Evolutionary conservation across 23 tunicate species (phyloP), one percentile per base, ranked within the genome.

Genomic region (Trididemnum miniatum): DNA sequence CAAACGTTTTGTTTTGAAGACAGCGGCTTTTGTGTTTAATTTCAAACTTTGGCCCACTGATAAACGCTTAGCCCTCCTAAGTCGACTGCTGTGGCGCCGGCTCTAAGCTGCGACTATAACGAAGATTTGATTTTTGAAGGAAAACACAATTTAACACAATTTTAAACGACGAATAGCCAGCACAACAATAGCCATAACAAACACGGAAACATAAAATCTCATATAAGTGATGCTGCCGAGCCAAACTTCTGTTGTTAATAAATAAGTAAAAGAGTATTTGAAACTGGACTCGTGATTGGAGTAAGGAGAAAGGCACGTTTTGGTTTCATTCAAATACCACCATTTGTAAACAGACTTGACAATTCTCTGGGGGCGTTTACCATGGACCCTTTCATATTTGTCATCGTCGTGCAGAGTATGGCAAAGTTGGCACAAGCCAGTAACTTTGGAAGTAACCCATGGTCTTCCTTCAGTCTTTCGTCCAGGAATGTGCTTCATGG

Each of bases 291-390:
- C 67, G 27, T 62, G 67, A 26, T n/a, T 5, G 22, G 67, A 4
- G 29, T 62, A 62, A 29, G 82, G 67, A 30, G 82, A 12, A 0
- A 83, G 34, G 60, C 87, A 83, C 27, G 73, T 73, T 35, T 57
- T 73, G 1, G 87, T 73, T 62, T 83, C 87, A 5, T 73, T 28
- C 29, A 73, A 2, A 74, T 73, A 83, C 87, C 87, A 83, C 87
- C 87, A 83, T 1, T 57, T 38, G 25, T 50, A 38, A 23, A 83
- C 1, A 9, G 80, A 73, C 30, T 60, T 3, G 4, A 83, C 80
- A 23, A 49, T 50, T 12, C 79, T 31, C 37, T 74, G 57, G 0
- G 87, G 81, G 2, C 87, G 80, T 2, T 2, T 30, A 20, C 87
- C 87, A 20, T 57, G 31, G 26, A 18, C 1, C 5, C 49, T 26